These are phyloP conservation scores for Melipona bicolor DNA, from an alignment of 2,888 invertebrate species.

Conservation along the genomic window DNA sequence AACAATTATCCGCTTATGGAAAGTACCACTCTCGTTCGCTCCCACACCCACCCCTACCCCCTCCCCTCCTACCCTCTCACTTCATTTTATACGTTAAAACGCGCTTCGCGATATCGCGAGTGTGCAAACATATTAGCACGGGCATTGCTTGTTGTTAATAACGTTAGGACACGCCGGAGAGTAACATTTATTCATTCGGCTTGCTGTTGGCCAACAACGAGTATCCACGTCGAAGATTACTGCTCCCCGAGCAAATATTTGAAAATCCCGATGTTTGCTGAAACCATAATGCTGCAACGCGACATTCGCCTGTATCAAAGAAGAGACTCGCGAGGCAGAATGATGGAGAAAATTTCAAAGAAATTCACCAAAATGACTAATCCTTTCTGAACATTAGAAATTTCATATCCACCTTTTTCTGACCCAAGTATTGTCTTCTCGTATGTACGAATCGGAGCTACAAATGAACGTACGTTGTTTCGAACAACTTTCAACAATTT, in stretches of 20 bases:
- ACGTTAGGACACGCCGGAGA: background rate
- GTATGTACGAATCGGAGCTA: background rate
- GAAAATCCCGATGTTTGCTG: slow-evolving; percentile 15
- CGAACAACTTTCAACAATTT: background rate
- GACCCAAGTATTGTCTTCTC: background rate
- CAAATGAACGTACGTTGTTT: background rate
- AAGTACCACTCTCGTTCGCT: background rate
- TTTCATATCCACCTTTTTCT: no score
- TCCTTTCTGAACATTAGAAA: background rate
- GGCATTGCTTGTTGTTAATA: slow-evolving; percentile 1
- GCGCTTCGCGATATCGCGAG: background rate
- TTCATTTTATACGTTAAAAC: background rate
- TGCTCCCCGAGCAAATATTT: slow-evolving; percentile 7
- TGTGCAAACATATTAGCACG: background rate
- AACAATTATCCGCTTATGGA: slow-evolving; percentile 25
- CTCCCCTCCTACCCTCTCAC: background rate
- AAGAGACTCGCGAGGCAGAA: background rate
- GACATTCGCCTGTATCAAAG: background rate
- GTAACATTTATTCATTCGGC: background rate
- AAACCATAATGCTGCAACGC: background rate
- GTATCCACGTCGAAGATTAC: background rate
- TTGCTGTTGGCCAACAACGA: background rate
- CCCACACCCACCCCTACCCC: no score
- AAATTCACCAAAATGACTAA: background rate
- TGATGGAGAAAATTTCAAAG: no score